Conservation (phyloP, 1,140 invertebrate genomes). For the Musca vetustissima region DNA sequence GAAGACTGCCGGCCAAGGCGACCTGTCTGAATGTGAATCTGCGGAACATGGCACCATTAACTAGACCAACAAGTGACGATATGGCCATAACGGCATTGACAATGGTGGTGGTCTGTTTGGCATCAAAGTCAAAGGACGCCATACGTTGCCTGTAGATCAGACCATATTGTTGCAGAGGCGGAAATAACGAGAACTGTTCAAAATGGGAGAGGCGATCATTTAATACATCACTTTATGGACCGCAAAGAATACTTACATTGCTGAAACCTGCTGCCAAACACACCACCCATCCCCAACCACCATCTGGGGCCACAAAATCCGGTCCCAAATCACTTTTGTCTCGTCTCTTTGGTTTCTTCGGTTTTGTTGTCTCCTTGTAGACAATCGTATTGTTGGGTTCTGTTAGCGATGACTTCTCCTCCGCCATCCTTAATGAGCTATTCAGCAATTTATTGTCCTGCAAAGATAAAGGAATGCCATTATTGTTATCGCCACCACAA, state of each 20-base stretch:
- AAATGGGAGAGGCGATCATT: neutral
- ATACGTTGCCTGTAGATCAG: conserved; percentile 66
- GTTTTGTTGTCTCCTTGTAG: conserved; percentile 43
- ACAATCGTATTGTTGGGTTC: conserved; percentile 44
- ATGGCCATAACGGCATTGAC: conserved; percentile 67
- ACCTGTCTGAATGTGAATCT: conserved; percentile 48
- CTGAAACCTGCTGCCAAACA: conserved; percentile 50
- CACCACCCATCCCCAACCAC: conserved; percentile 53
- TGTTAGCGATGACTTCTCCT: conserved; percentile 36
- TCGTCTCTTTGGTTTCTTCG: conserved; percentile 28
- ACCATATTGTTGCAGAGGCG: conserved; percentile 67
- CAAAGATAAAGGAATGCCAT: neutral
- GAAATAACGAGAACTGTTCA: conserved; percentile 62
- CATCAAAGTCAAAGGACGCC: conserved; percentile 59
- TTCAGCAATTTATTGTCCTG: neutral
- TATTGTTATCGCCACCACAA: neutral
- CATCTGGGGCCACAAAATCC: conserved; percentile 52
- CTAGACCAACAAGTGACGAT: conserved; percentile 58
- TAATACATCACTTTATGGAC: neutral
- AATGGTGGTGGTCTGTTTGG: conserved; percentile 65
- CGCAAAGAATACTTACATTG: conserved; percentile 42
- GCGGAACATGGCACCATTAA: conserved; percentile 50
- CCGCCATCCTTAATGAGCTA: conserved; percentile 8
- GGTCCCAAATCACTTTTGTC: conserved; percentile 50
- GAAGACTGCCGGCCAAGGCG: conserved; percentile 36